Evolutionary conservation across 1,140 invertebrate species (phyloP), one percentile per base, ranked within the genome.

Genomic region (Hypsibius dujardini): DNA sequence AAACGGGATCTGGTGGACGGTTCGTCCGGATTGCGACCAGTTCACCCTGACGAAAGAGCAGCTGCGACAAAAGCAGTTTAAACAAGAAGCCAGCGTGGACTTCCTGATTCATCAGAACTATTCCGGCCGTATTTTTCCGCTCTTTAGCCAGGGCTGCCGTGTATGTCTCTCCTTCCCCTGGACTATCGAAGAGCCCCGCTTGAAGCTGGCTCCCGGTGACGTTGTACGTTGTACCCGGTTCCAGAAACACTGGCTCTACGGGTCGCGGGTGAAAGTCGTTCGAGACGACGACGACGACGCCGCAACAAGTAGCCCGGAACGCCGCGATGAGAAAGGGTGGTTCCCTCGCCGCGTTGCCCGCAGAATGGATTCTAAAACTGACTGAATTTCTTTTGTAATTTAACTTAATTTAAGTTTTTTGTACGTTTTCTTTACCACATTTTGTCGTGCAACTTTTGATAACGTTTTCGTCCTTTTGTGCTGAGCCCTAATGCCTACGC

Each of bases 41-140:
- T 96, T 88, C 78, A 88, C 90, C 47, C 81, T 98, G 72, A 96
- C 93, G 45, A 92, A 95, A 7, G 94, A 97, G 77, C 94, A 97
- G 80, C 80, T 91, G 47, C 83, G 85, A 50, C 94, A 97, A 79
- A 97, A 97, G 80, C 76, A 81, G 59, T 87, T 91, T 75, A 97
- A 97, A 80, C 80, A 86, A 2, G 83, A 84, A 46, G 82, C 89
- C 71, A 87, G 88, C 1, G 82, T 86, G 71, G 81, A 85, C 70
- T 94, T 88, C 77, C 81, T 81, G 72, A 85, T 88, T 45, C 79
- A 85, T 47, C 80, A 82, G 56, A 72, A 78, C 14, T 89, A 86
- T 73, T 84, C 84, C 47, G 93, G 93, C 3, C 84, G 85, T 7
- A 88, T 86, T 85, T 82, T 89, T 75, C 92, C 92, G 2, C 78